These are phyloP conservation scores for Patiria pectinifera DNA, from an alignment of 53 echinoderm and acorn worm genomes.

Conservation along the genomic window DNA sequence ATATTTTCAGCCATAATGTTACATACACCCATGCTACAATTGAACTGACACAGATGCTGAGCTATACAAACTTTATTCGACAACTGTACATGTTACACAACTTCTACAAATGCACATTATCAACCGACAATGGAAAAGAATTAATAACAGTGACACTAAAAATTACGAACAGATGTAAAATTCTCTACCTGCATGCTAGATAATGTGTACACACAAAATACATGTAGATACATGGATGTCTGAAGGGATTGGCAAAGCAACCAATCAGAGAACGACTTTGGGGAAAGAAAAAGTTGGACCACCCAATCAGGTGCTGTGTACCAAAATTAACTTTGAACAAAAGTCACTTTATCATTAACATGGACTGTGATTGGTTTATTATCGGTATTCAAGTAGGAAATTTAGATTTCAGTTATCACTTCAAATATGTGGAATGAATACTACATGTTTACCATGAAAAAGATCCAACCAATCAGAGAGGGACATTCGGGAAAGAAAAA, in stretches of 20 bases:
- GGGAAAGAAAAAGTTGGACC: not conserved
- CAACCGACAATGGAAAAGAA: constrained; percentile 21
- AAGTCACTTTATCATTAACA: not conserved
- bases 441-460: too few relatives aligned
- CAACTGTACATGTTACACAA: not conserved
- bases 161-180: constrained; percentile 29
- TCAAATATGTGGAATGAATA: not conserved
- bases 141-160: constrained; percentile 36
- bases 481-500: not conserved
- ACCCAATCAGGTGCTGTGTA: constrained; percentile 30
- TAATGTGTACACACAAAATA: constrained; percentile 23
- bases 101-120: constrained; percentile 28
- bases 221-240: not conserved
- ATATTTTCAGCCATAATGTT: constrained; percentile 18
- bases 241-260: constrained; percentile 22
- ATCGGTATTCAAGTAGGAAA: not conserved
- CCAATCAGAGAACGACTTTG: constrained; percentile 33
- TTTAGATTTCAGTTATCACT: too few relatives aligned
- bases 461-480: constrained; percentile 48
- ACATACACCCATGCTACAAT: constrained; percentile 31
- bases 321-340: not conserved
- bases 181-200: constrained; percentile 22
- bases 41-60: constrained; percentile 6
- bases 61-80: constrained; percentile 41
- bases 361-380: not conserved